Evolutionary conservation across 1,140 invertebrate species (phyloP).

Genomic region (Phthorimaea operculella): DNA sequence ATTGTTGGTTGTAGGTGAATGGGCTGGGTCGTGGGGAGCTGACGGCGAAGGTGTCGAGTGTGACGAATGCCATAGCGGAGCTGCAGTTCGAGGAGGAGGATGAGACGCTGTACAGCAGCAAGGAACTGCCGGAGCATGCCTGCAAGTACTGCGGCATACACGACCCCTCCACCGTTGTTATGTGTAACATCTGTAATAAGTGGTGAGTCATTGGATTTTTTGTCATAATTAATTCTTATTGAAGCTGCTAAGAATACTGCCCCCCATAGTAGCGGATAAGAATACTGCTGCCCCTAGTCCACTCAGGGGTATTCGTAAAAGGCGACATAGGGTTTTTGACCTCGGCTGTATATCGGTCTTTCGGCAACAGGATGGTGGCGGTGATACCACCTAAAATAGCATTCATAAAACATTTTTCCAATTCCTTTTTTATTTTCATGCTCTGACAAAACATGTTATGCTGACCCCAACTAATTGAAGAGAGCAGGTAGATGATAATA

Average conservation of each 20-base stretch:
- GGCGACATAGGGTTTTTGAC: too few relatives aligned
- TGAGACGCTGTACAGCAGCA: constrained; percentile 86
- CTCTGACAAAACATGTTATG: too few relatives aligned
- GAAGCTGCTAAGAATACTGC: background rate
- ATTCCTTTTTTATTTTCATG: too few relatives aligned
- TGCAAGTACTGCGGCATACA: constrained; percentile 99
- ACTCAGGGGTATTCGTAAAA: too few relatives aligned
- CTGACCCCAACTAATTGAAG: too few relatives aligned
- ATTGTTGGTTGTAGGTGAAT: constrained; percentile 70
- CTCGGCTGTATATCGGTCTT: too few relatives aligned
- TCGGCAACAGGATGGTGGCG: too few relatives aligned
- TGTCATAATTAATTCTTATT: background rate
- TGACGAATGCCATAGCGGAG: constrained; percentile 81
- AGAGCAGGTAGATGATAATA: too few relatives aligned
- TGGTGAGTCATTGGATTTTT: constrained; percentile 77
- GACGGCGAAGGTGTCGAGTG: constrained; percentile 76
- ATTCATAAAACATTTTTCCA: too few relatives aligned
- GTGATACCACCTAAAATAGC: too few relatives aligned
- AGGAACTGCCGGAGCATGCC: constrained; percentile 92
- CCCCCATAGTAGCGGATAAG: too few relatives aligned
- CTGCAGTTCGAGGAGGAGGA: constrained; percentile 92
- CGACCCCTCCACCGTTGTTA: constrained; percentile 96
- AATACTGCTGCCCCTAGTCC: too few relatives aligned
- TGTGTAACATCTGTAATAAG: constrained; percentile 98
- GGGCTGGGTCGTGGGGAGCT: constrained; percentile 70